These are phyloP conservation scores for Poecilia latipinna DNA, from an alignment of 2,113 vertebrate genomes.

Conservation along the genomic window DNA sequence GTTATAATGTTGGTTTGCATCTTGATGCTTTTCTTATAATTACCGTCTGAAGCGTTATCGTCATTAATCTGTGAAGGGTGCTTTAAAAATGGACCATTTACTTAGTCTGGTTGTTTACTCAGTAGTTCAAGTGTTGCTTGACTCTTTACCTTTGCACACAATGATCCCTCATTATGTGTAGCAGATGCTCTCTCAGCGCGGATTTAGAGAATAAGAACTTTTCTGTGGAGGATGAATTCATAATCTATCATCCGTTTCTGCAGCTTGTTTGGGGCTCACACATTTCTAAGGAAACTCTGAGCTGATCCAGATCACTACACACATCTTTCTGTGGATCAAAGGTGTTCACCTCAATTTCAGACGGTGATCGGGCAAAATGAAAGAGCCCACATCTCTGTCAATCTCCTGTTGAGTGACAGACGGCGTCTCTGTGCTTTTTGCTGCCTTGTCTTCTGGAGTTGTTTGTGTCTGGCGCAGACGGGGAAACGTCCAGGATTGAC, in stretches of 20 bases:
- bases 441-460: constrained; percentile 33
- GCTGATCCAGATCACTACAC: constrained; percentile 53
- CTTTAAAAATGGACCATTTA: neutral
- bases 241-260: constrained; percentile 44
- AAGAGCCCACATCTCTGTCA: constrained; percentile 29
- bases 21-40: too few relatives aligned
- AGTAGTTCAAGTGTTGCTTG: neutral
- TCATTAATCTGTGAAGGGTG: neutral
- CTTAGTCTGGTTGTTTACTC: neutral
- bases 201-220: neutral
- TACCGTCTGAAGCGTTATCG: neutral
- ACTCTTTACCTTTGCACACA: neutral
- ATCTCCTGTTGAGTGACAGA: constrained; percentile 54
- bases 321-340: constrained; percentile 59
- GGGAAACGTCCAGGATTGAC: constrained; percentile 32
- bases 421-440: constrained; percentile 37
- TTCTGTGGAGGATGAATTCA: neutral
- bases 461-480: constrained; percentile 56
- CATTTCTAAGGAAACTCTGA: constrained; percentile 71
- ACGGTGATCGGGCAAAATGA: constrained; percentile 47
- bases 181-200: neutral
- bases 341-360: constrained; percentile 75
- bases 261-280: constrained; percentile 12
- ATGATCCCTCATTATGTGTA: neutral
- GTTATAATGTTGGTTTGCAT: too few relatives aligned